phyloP scores from a whole-genome alignment of 1,140 invertebrate genomes.

The Brachionus plicatilis region DNA sequence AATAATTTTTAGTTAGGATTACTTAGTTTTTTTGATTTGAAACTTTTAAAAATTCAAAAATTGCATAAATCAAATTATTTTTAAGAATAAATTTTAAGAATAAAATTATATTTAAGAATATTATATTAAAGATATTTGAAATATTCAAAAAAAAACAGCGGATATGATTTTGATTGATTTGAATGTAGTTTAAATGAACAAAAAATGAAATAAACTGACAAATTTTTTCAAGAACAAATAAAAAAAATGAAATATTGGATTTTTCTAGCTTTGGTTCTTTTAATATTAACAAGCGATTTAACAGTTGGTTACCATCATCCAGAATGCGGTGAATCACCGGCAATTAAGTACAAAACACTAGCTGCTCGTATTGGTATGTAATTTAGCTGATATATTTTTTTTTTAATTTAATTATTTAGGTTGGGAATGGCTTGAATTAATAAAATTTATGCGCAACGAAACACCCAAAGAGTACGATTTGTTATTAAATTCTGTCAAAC shows the following conservation, averaged over 20 bases:
- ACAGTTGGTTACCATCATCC: not conserved
- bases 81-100: no score
- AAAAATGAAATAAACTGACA: not conserved
- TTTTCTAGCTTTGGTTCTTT: not conserved
- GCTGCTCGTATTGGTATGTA: not conserved
- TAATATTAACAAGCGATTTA: not conserved
- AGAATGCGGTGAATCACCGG: conserved; percentile 30
- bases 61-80: no score
- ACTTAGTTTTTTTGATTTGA: not conserved
- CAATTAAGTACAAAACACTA: not conserved
- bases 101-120: no score
- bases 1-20: not conserved
- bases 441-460: conserved; percentile 25
- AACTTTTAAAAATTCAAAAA: no score
- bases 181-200: not conserved
- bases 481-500: not conserved
- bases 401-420: not conserved
- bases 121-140: not conserved
- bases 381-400: not conserved
- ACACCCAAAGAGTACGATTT: conserved; percentile 5
- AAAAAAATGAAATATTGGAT: not conserved
- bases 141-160: not conserved
- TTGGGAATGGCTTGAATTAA: conserved; percentile 1
- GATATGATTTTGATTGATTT: not conserved
- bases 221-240: not conserved